Conservation (phyloP, 2,888 invertebrate genomes). For the Nomada flava region DNA sequence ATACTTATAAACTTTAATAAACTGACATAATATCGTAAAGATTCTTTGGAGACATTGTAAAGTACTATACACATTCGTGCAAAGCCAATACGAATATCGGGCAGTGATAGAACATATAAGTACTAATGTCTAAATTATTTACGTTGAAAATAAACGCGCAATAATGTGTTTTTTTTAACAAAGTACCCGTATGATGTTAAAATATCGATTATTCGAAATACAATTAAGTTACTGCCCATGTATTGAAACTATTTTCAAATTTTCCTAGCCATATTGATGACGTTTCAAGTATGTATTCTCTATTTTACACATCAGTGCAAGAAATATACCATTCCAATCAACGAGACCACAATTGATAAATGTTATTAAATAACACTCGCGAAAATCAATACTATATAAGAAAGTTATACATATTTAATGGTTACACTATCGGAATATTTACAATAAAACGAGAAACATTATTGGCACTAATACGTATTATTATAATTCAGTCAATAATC, state of each 20-base stretch:
- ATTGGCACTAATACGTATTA: neutral
- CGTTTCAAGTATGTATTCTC: neutral
- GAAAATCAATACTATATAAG: neutral
- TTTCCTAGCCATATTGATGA: conserved; percentile 34
- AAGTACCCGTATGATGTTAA: neutral
- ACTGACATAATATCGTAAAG: conserved; percentile 58
- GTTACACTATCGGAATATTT: neutral
- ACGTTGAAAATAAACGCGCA: neutral
- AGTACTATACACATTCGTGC: conserved; percentile 52
- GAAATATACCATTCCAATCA: neutral
- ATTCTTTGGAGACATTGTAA: conserved; percentile 41
- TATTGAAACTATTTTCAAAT: neutral
- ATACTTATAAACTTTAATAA: conserved; percentile 57
- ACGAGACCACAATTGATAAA: neutral
- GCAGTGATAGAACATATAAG: neutral
- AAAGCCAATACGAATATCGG: neutral
- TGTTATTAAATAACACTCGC: neutral
- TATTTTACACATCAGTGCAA: no score
- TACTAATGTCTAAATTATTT: no score
- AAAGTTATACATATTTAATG: neutral
- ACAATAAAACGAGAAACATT: neutral
- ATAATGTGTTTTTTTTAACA: neutral
- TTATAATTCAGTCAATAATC: neutral
- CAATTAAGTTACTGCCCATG: no score
- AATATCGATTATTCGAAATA: neutral